Evolutionary conservation across 2,888 invertebrate species (phyloP).

Genomic region (Norana najaformis): DNA sequence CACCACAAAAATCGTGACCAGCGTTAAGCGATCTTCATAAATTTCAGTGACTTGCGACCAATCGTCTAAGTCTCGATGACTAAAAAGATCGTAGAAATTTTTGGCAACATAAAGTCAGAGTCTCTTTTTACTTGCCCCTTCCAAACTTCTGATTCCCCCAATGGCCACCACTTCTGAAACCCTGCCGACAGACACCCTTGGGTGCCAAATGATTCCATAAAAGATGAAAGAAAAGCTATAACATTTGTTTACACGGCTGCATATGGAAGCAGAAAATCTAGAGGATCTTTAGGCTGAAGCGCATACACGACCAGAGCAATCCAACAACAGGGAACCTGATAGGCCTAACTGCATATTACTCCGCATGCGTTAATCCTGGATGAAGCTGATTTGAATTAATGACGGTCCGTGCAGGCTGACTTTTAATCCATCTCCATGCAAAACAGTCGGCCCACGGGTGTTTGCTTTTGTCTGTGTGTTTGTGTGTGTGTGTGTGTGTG

Average conservation of each 20-base stretch:
- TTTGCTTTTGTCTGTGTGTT: not conserved
- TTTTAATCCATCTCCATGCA: not conserved
- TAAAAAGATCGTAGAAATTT: no score
- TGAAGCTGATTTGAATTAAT: not conserved
- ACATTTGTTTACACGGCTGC: not conserved
- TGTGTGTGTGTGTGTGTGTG: no score
- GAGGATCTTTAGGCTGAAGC: not conserved
- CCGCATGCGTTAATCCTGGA: not conserved
- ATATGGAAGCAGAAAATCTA: not conserved
- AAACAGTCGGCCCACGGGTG: not conserved
- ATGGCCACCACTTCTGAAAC: not conserved
- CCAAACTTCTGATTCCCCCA: not conserved
- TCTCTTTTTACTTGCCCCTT: not conserved
- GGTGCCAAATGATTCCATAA: not conserved
- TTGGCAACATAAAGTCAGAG: no score
- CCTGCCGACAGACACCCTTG: not conserved
- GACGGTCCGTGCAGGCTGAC: not conserved
- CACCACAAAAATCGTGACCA: no score
- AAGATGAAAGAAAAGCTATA: not conserved
- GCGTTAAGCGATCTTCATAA: no score
- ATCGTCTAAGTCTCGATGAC: no score
- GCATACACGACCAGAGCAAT: not conserved
- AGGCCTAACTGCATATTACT: not conserved
- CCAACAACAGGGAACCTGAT: not conserved
- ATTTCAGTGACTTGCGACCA: no score